Evolutionary conservation across 2,797 vertebrate genomes (phyloP).

Genomic region (Lagorchestes hirsutus): DNA sequence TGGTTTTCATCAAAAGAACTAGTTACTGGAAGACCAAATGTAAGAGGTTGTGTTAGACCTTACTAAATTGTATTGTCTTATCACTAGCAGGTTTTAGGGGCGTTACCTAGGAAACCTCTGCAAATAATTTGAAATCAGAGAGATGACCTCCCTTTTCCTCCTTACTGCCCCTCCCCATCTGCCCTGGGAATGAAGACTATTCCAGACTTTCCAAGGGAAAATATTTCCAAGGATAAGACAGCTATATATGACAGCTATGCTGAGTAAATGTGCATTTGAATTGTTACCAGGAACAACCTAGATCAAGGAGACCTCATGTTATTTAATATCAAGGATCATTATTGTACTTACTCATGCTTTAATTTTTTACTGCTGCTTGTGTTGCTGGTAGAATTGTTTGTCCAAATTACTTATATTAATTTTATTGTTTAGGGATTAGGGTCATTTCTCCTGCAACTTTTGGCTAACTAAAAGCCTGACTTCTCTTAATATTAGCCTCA

Average conservation of each 20-base stretch:
- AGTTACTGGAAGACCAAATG: too few species aligned
- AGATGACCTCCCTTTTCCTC: background rate
- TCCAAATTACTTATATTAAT: background rate
- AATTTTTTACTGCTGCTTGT: background rate
- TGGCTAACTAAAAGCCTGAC: background rate
- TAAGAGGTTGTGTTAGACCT: too few species aligned
- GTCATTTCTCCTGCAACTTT: background rate
- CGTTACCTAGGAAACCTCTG: background rate
- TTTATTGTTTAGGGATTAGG: background rate
- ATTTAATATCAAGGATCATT: background rate
- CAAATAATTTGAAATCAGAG: background rate
- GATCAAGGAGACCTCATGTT: too few species aligned
- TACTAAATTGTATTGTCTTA: background rate
- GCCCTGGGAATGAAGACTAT: background rate
- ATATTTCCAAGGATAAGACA: background rate
- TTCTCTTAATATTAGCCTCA: background rate
- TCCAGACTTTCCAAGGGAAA: background rate
- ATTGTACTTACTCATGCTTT: background rate
- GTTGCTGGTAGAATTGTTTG: background rate
- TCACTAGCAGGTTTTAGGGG: background rate
- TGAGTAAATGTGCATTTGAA: background rate
- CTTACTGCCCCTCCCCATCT: rapidly evolving
- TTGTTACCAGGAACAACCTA: background rate
- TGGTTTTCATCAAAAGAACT: too few species aligned
- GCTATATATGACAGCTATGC: background rate